Conservation (phyloP, 2,113 vertebrate species). For the Channa argus region DNA sequence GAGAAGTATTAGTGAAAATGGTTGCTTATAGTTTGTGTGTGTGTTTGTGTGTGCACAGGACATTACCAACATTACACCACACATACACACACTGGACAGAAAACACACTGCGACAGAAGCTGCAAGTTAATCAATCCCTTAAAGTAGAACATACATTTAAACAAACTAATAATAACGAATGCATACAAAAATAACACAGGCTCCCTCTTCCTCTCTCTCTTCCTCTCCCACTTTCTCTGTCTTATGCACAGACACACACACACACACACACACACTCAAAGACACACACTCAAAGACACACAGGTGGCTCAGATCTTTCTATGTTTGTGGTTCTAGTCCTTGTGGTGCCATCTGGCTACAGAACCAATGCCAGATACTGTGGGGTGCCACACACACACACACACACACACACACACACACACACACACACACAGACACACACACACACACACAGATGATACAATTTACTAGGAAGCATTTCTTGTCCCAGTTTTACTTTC, state of each 20-base stretch:
- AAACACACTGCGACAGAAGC: background rate
- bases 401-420: slow-evolving; percentile 27
- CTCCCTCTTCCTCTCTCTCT: background rate
- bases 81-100: background rate
- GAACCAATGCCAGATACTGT: slow-evolving; percentile 61
- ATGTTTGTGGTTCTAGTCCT: slow-evolving; percentile 60
- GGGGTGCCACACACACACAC: background rate
- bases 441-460: slow-evolving; percentile 24
- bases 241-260: slow-evolving; percentile 19
- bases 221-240: background rate
- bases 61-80: background rate
- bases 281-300: slow-evolving; percentile 3
- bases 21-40: too few relatives aligned
- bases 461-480: slow-evolving; percentile 54
- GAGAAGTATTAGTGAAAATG: too few relatives aligned
- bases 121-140: background rate
- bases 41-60: background rate
- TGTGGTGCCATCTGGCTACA: slow-evolving; percentile 72
- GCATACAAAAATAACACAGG: slow-evolving; percentile 18
- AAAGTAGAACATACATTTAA: slow-evolving; percentile 10
- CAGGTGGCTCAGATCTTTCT: slow-evolving; percentile 68
- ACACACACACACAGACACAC: slow-evolving; percentile 14
- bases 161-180: background rate
- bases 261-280: slow-evolving; percentile 18
- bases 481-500: slow-evolving; percentile 58